phyloP scores from a whole-genome alignment of 2,113 vertebrate species.

The Petrocephalus zakoni region DNA sequence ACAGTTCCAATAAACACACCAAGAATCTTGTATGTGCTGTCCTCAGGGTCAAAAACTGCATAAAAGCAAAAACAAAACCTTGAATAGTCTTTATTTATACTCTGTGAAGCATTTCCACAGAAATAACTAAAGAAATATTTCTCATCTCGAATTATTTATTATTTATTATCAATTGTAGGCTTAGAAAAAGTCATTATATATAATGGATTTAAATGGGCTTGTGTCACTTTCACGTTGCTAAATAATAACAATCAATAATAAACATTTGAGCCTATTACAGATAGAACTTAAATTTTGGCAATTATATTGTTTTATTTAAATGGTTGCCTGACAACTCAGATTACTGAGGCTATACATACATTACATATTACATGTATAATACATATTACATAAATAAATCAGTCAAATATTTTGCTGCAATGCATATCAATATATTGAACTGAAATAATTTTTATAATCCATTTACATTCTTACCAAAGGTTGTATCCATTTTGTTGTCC shows the following conservation, averaged over 20 bases:
- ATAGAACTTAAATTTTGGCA: too few relatives aligned
- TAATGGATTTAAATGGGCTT: not conserved
- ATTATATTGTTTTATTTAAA: too few relatives aligned
- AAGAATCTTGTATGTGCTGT: not conserved
- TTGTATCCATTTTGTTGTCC: slow-evolving; percentile 26
- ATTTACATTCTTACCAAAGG: slow-evolving; percentile 4
- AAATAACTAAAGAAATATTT: not conserved
- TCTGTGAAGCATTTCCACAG: not conserved
- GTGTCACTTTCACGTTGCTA: too few relatives aligned
- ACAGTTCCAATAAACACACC: not conserved
- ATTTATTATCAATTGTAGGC: not conserved
- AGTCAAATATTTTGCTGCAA: not conserved
- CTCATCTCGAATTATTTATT: not conserved
- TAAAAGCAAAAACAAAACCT: not conserved
- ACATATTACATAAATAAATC: not conserved
- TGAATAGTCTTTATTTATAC: not conserved
- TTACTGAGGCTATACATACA: too few relatives aligned
- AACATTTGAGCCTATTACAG: too few relatives aligned
- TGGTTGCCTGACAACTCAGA: too few relatives aligned
- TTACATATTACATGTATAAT: not conserved
- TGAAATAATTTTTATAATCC: not conserved
- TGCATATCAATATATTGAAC: not conserved
- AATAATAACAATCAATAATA: too few relatives aligned
- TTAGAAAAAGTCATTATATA: not conserved
- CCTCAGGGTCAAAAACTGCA: not conserved